phyloP scores from a whole-genome alignment of 1,140 invertebrate species.

The Zophobas morio region DNA sequence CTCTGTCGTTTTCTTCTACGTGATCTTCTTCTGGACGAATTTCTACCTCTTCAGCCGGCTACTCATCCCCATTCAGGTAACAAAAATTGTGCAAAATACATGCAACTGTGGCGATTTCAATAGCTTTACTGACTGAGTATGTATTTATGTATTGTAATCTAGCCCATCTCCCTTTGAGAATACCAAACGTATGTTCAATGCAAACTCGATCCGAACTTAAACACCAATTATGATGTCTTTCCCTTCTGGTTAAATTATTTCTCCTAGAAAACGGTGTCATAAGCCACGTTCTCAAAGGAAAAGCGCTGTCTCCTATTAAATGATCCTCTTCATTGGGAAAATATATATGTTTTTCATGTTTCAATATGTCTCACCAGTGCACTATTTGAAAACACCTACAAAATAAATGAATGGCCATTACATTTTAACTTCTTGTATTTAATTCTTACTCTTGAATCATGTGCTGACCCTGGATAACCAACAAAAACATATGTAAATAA shows the following conservation, averaged over 20 bases:
- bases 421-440: background rate
- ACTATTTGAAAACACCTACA: conserved; percentile 37
- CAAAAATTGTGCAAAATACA: background rate
- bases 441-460: background rate
- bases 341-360: background rate
- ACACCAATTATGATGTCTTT: conserved; percentile 12
- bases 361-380: conserved; percentile 15
- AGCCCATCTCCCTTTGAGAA: conserved; percentile 18
- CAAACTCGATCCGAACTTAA: conserved; percentile 18
- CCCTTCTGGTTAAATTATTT: background rate
- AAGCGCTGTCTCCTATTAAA: conserved; percentile 41
- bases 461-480: no score
- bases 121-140: conserved; percentile 6
- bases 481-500: no score
- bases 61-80: conserved; percentile 19
- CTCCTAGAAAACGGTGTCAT: conserved; percentile 25
- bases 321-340: conserved; percentile 15
- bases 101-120: background rate
- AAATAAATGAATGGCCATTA: background rate
- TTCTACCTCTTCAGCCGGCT: background rate
- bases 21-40: background rate
- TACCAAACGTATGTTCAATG: conserved; percentile 25
- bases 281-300: conserved; percentile 16
- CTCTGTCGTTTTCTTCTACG: no score
- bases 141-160: conserved; percentile 24